These are phyloP conservation scores for Lagorchestes hirsutus DNA, from an alignment of 2,797 vertebrate genomes.

Conservation along the genomic window DNA sequence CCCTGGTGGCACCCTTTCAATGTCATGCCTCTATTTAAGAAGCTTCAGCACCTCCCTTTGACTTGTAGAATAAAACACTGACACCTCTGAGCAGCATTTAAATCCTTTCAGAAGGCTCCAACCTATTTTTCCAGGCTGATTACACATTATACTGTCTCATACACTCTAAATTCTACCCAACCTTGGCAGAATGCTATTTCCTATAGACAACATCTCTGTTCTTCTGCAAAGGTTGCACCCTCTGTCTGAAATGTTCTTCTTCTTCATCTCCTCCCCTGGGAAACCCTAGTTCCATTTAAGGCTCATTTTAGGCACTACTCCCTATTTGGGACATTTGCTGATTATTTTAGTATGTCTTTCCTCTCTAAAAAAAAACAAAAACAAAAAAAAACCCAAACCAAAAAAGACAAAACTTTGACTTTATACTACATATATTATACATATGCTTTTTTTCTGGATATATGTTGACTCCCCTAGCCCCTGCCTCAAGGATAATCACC, in stretches of 20 bases:
- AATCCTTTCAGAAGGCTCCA: neutral
- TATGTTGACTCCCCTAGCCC: neutral
- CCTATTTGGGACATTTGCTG: neutral
- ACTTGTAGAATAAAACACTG: neutral
- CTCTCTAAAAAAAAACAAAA: neutral
- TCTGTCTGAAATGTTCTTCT: neutral
- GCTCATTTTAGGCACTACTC: neutral
- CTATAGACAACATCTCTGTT: neutral
- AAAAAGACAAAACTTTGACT: neutral
- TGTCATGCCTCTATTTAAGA: neutral
- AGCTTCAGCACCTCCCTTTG: neutral
- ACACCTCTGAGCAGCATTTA: neutral
- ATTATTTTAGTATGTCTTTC: neutral
- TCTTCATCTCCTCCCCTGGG: neutral
- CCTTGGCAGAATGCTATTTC: neutral
- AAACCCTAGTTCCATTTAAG: neutral
- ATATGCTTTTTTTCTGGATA: neutral
- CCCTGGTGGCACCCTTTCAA: neutral
- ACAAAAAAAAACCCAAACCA: too few species aligned
- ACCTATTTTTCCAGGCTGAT: neutral
- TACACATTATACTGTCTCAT: neutral
- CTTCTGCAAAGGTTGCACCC: neutral
- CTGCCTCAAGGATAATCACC: neutral
- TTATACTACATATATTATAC: neutral
- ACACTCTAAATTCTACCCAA: neutral